Evolutionary conservation across 2,888 invertebrate species (phyloP).

Genomic region (Drosophila kuntzei): DNA sequence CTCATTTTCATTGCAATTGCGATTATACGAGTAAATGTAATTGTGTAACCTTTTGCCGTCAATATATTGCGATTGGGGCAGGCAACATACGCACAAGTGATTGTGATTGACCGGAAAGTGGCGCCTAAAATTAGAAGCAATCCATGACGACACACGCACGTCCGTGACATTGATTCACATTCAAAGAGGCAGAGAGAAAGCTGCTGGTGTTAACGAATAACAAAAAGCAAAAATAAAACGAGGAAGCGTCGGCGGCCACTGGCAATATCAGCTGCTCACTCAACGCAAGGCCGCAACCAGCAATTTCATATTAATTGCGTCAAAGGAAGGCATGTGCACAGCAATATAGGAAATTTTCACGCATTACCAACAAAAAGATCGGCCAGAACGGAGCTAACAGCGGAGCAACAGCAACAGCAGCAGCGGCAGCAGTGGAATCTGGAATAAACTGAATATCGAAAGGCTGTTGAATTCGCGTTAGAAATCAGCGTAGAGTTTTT

Average conservation of each 20-base stretch:
- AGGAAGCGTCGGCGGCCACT: slow-evolving; percentile 58
- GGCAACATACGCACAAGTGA: slow-evolving; percentile 57
- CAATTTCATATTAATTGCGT: slow-evolving; percentile 51
- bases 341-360: slow-evolving; percentile 18
- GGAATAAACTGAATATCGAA: slow-evolving; percentile 27
- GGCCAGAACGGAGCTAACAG: slow-evolving; percentile 8
- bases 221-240: slow-evolving; percentile 66
- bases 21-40: slow-evolving; percentile 22
- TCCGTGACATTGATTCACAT: slow-evolving; percentile 76
- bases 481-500: slow-evolving; percentile 3
- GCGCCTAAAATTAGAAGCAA: slow-evolving; percentile 42
- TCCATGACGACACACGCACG: slow-evolving; percentile 49
- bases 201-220: slow-evolving; percentile 27
- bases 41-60: slow-evolving; percentile 29
- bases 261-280: slow-evolving; percentile 71
- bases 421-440: slow-evolving; percentile 1
- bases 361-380: slow-evolving; percentile 33
- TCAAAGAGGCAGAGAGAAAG: slow-evolving; percentile 50
- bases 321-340: slow-evolving; percentile 24
- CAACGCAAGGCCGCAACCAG: slow-evolving; percentile 40
- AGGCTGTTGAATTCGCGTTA: slow-evolving; percentile 22
- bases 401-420: slow-evolving; percentile 10
- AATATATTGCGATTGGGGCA: slow-evolving; percentile 45
- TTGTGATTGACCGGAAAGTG: slow-evolving; percentile 33
- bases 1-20: slow-evolving; percentile 42